phyloP scores from a whole-genome alignment of 2,797 vertebrate species.

The Furcifer pardalis region DNA sequence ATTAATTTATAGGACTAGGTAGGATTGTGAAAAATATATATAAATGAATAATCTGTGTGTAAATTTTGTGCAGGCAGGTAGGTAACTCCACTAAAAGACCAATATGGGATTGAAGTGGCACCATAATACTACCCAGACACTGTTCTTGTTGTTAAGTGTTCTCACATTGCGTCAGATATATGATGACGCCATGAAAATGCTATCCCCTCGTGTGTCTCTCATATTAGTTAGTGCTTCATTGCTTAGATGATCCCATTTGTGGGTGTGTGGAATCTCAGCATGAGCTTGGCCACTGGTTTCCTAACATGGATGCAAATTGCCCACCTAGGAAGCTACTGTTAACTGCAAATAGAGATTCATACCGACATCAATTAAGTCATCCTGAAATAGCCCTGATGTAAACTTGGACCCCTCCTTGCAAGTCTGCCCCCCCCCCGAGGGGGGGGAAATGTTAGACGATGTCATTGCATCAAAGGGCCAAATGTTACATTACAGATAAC shows the following conservation, averaged over 20 bases:
- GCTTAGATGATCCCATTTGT: too few species aligned
- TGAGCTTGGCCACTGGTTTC: background rate
- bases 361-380: background rate
- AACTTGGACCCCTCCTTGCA: background rate
- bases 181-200: too few species aligned
- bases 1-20: background rate
- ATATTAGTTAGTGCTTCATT: too few species aligned
- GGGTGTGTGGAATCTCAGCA: too few species aligned
- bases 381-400: background rate
- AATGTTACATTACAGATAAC: too few species aligned
- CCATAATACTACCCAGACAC: background rate
- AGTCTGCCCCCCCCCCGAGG: too few species aligned
- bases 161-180: too few species aligned
- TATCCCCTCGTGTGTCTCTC: too few species aligned
- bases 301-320: background rate
- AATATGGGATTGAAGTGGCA: background rate
- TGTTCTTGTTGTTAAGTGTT: too few species aligned
- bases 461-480: background rate
- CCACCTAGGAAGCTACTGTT: background rate
- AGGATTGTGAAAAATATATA: background rate
- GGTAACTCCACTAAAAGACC: background rate
- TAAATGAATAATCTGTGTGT: constrained; percentile 3
- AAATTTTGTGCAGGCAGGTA: background rate
- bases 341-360: background rate
- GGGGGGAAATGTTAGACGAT: background rate